Evolutionary conservation across 2,113 vertebrate genomes (phyloP).

Genomic region (Rhinolophus ferrumequinum): DNA sequence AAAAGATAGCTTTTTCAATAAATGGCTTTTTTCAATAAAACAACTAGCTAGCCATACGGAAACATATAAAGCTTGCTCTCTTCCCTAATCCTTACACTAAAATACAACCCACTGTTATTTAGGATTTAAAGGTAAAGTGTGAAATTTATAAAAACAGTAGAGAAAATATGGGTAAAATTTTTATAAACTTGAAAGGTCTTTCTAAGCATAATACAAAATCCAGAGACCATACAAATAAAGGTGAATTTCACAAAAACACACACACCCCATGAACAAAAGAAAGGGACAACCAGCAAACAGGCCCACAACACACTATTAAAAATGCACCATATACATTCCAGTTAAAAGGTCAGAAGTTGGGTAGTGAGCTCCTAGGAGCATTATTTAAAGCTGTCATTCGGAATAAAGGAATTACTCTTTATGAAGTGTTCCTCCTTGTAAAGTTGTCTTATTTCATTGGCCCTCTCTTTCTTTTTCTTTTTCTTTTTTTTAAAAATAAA

Average conservation of each 20-base stretch:
- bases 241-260: not conserved
- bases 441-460: not conserved
- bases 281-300: not conserved
- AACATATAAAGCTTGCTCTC: not conserved
- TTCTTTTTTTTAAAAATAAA: not conserved
- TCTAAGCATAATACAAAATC: slow-evolving; percentile 37
- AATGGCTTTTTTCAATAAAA: too few species aligned
- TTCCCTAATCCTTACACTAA: not conserved
- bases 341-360: not conserved
- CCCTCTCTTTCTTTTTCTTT: not conserved
- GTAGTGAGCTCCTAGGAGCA: not conserved
- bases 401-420: not conserved
- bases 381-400: not conserved
- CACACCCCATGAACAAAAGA: not conserved
- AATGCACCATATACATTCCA: not conserved
- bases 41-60: not conserved
- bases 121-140: slow-evolving; percentile 27
- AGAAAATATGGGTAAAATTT: slow-evolving; percentile 19
- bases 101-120: not conserved
- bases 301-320: not conserved
- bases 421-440: not conserved
- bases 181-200: slow-evolving; percentile 34
- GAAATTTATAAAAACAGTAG: slow-evolving; percentile 1
- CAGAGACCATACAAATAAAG: slow-evolving; percentile 19
- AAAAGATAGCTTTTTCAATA: not conserved